Conservation (phyloP, 2,797 vertebrate genomes). For the Diceros bicornis region DNA sequence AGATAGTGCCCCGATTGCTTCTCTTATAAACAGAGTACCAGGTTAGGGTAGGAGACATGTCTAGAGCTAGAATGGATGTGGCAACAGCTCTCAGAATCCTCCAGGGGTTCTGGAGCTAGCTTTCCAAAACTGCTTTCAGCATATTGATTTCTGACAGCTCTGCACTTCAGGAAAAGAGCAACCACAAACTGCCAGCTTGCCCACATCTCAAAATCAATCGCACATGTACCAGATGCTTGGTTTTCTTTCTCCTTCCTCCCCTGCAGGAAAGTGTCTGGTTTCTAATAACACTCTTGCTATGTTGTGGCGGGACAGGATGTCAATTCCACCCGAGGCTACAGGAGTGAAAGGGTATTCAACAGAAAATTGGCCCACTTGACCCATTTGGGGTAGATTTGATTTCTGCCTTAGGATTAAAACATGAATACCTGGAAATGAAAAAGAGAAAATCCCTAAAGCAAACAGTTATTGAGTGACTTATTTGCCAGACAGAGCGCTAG, state of each 20-base stretch:
- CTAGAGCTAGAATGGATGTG: constrained; percentile 6
- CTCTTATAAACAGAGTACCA: neutral
- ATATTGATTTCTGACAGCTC: constrained; percentile 79
- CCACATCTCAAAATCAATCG: constrained; percentile 77
- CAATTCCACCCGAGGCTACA: constrained; percentile 60
- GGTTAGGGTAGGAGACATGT: constrained; percentile 22
- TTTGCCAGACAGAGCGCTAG: constrained; percentile 2
- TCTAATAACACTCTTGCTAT: constrained; percentile 59
- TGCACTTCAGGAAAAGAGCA: constrained; percentile 81
- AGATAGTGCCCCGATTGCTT: neutral
- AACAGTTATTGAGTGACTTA: constrained; percentile 39
- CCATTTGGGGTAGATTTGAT: constrained; percentile 34
- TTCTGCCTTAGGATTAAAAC: constrained; percentile 57
- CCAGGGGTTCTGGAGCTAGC: constrained; percentile 35
- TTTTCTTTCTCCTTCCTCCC: constrained; percentile 56
- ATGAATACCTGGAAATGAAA: constrained; percentile 58
- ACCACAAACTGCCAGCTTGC: constrained; percentile 75
- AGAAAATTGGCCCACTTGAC: constrained; percentile 51
- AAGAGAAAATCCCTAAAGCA: neutral
- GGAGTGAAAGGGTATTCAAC: constrained; percentile 43
- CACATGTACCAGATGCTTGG: constrained; percentile 75
- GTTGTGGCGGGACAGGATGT: constrained; percentile 9
- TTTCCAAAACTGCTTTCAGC: constrained; percentile 79
- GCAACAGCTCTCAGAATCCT: constrained; percentile 68
- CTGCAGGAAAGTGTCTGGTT: constrained; percentile 61